A percentile compares a stretch with the other conserved stretches of the same genome.
These are phyloP conservation scores for Helobdella robusta DNA, from an alignment of 2,888 invertebrate genomes.

Conservation along the genomic window DNA sequence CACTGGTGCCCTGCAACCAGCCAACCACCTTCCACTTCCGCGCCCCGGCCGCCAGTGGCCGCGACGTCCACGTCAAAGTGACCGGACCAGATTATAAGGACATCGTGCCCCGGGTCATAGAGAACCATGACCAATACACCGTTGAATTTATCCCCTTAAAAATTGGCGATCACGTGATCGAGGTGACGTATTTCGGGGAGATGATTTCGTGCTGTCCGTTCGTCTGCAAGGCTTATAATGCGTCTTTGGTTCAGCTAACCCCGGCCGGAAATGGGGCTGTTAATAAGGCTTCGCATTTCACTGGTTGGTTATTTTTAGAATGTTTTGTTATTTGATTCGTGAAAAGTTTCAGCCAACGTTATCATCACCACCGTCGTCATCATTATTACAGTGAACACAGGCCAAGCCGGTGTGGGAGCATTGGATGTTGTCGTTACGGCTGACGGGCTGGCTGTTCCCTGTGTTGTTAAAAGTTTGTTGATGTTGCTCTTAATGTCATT, in stretches of 20 bases:
- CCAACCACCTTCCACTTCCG: conserved; percentile 21
- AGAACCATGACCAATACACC: conserved; percentile 15
- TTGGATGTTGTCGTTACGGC: conserved; percentile 94
- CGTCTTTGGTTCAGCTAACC: conserved; percentile 55
- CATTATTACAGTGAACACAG: conserved; percentile 71
- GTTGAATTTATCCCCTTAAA: conserved; percentile 25
- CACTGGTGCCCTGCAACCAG: conserved; percentile 15
- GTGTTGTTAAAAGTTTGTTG: conserved; percentile 93
- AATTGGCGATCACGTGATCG: conserved; percentile 43
- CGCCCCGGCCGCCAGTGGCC: conserved; percentile 20
- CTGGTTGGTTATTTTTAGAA: conserved; percentile 27
- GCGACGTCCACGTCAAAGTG: conserved; percentile 20
- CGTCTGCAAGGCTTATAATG: conserved; percentile 71
- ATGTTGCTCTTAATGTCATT: too few species aligned
- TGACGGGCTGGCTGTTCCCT: conserved; percentile 91
- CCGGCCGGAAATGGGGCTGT: conserved; percentile 29
- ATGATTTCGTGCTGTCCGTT: conserved; percentile 82
- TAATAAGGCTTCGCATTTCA: conserved; percentile 29
- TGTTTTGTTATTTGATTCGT: background rate
- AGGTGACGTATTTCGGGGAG: conserved; percentile 50
- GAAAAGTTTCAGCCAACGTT: background rate
- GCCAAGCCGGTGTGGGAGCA: conserved; percentile 86
- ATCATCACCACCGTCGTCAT: background rate
- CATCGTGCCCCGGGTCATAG: conserved; percentile 12
- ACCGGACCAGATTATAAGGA: conserved; percentile 18